Evolutionary conservation across 2,888 invertebrate genomes (phyloP).

Genomic region (Pyrrhia umbra): DNA sequence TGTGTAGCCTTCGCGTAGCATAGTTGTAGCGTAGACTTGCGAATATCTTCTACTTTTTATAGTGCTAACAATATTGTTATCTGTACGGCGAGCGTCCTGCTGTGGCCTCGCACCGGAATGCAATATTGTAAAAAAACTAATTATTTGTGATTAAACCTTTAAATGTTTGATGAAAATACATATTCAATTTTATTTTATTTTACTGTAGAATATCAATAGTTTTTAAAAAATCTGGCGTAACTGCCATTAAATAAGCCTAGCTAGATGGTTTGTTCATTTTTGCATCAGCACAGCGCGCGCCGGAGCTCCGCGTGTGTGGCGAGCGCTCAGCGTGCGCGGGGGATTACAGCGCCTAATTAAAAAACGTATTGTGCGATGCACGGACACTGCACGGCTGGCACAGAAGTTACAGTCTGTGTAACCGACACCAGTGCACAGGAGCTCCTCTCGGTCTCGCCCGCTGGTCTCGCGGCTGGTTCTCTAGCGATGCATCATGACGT

Average conservation of each 20-base stretch:
- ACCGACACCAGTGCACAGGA: background rate
- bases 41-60: no score
- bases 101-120: no score
- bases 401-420: constrained; percentile 21
- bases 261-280: background rate
- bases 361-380: constrained; percentile 43
- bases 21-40: background rate
- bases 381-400: background rate
- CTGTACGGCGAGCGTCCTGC: no score
- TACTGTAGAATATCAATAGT: no score
- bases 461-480: background rate
- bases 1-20: background rate
- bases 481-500: no score
- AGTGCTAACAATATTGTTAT: no score
- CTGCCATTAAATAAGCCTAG: background rate
- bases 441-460: no score
- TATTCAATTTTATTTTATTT: no score
- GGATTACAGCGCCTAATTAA: constrained; percentile 51
- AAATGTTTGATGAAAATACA: no score
- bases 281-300: background rate
- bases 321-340: constrained; percentile 7
- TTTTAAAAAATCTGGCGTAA: no score
- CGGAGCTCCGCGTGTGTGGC: background rate
- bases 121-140: no score
- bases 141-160: no score